Percentiles rank a stretch among this genome's conserved stretches.
Conservation (phyloP, 2,113 vertebrate genomes). For the Okapia johnstoni region DNA sequence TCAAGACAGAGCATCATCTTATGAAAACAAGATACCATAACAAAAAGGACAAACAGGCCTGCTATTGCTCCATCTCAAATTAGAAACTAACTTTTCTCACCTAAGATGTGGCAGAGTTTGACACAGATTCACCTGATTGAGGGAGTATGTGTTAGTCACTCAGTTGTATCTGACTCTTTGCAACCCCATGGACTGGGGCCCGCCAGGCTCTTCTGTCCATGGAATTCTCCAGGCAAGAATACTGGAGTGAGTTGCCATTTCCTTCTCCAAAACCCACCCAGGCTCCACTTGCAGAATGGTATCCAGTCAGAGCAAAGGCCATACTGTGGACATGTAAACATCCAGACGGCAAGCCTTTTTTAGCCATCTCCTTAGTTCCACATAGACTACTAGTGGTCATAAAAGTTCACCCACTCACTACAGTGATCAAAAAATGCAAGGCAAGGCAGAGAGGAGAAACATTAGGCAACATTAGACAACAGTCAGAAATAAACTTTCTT, state of each 20-base stretch:
- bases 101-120: not conserved
- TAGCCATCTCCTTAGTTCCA: not conserved
- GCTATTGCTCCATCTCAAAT: not conserved
- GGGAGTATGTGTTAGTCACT: not conserved
- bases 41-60: not conserved
- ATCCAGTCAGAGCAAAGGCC: not conserved
- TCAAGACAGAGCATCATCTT: not conserved
- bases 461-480: not conserved
- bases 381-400: not conserved
- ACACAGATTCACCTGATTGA: not conserved
- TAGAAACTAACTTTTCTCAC: not conserved
- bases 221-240: not conserved
- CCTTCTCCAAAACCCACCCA: not conserved
- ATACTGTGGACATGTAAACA: not conserved
- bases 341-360: not conserved
- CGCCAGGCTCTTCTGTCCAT: not conserved
- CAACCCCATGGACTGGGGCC: not conserved
- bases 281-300: not conserved
- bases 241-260: not conserved
- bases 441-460: not conserved
- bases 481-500: not conserved
- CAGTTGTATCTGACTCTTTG: not conserved
- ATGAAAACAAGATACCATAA: not conserved
- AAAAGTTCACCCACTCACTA: not conserved
- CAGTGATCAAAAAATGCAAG: not conserved